A percentile compares a stretch with the other conserved stretches of the same genome.
Evolutionary conservation across 2,888 invertebrate genomes (phyloP).

Genomic region (Formica aserva): DNA sequence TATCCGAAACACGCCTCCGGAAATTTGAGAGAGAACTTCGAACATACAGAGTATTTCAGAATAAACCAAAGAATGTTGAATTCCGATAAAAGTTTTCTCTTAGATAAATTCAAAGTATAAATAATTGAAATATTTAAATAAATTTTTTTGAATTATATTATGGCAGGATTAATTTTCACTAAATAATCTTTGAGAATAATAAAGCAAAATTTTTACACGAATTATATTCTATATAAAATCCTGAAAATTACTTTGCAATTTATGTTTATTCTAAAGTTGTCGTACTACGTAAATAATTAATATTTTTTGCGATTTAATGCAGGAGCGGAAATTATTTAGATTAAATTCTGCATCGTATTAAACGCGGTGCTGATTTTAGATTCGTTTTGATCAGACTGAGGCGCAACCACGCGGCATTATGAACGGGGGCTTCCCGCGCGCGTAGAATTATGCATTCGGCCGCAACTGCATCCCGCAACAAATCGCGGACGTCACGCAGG

Average conservation of each 20-base stretch:
- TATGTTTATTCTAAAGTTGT: neutral
- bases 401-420: conserved; percentile 26
- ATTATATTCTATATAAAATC: neutral
- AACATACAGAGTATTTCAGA: neutral
- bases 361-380: conserved; percentile 27
- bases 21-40: conserved; percentile 32
- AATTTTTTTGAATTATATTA: neutral
- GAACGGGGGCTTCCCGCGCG: conserved; percentile 6
- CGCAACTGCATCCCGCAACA: conserved; percentile 54
- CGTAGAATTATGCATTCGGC: conserved; percentile 52
- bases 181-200: neutral
- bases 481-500: conserved; percentile 61
- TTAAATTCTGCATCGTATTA: conserved; percentile 12
- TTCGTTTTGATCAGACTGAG: conserved; percentile 15
- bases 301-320: neutral
- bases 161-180: neutral
- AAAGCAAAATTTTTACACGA: neutral
- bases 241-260: neutral
- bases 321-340: neutral
- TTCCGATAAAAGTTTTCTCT: neutral
- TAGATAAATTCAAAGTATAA: neutral
- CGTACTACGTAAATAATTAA: neutral
- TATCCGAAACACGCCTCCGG: conserved; percentile 31
- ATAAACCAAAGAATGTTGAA: neutral
- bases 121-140: neutral